Evolutionary conservation across 2,797 vertebrate genomes (phyloP), one percentile per base, ranked within the genome.

Genomic region (Cirrhinus mrigala): DNA sequence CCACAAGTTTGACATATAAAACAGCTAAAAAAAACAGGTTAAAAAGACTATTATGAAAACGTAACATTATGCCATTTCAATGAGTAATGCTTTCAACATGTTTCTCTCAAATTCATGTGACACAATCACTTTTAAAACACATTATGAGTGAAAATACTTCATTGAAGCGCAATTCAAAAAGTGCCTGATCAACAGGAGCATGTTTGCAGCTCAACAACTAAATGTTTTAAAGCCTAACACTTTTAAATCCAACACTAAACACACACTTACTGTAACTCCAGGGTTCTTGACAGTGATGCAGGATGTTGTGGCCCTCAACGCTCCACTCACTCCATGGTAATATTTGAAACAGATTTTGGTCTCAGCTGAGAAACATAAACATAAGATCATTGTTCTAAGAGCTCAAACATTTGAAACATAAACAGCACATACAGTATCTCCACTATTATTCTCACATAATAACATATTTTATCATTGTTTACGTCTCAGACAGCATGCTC

Each of bases 301-400:
- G 84, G 98, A 97, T 24, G 98, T 99, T 0, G 96, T 97, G 79
- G 98, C 98, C 92, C 98, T 93, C 85, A 99, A 93, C 46, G 98
- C 97, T 91, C 98, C 98, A 80, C 97, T 99, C 73, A 98, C 95
- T 83, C 98, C 98, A 76, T 99, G 97, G 91, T 99, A 99, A 90
- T 99, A 99, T 89, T 99, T 99, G 90, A 99, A 99, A 92, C 98
- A 98, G 94, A 99, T 96, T 93, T 98, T 99, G 48, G 98, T 99
- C 95, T 99, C 98, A 60, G 96, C 98, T 99, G 93, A 60, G 56
- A 76, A 88, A 50, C 20, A 18, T 62, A 79, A 64, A 79, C 22
- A 79, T 4, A 78, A 37, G 75, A 27, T 11, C 8, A 44, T 44
- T 14, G 40, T 60, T 44, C 33, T 46, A 2, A 70, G 2, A 46